Evolutionary conservation across 2,113 vertebrate species (phyloP).

Genomic region (Petromus typicus): DNA sequence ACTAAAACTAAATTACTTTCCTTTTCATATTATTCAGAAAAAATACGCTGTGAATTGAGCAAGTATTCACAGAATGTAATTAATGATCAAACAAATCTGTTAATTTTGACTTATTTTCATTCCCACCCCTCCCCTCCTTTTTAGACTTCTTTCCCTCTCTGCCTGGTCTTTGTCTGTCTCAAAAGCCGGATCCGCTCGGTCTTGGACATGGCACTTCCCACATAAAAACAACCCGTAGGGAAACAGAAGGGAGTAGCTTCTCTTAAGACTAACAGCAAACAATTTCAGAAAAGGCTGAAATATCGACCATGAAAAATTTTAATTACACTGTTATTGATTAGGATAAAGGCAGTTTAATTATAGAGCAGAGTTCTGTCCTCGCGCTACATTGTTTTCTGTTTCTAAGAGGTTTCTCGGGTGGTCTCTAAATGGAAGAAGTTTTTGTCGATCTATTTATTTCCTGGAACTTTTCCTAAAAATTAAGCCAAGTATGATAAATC

Average conservation of each 20-base stretch:
- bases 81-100: neutral
- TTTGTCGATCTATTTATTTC: constrained; percentile 59
- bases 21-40: neutral
- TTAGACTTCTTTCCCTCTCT: neutral
- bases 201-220: neutral
- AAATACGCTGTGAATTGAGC: neutral
- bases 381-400: constrained; percentile 62
- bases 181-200: neutral
- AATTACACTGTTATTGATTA: constrained; percentile 64
- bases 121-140: too few species aligned
- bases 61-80: neutral
- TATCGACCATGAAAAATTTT: constrained; percentile 64
- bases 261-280: constrained; percentile 52
- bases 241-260: constrained; percentile 34
- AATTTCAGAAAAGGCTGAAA: neutral
- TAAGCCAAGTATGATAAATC: constrained; percentile 76
- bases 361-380: constrained; percentile 68
- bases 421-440: constrained; percentile 60
- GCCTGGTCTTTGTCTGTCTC: neutral
- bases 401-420: constrained; percentile 56
- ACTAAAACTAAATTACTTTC: neutral
- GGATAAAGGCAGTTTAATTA: constrained; percentile 67
- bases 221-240: neutral
- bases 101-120: neutral
- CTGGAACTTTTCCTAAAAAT: constrained; percentile 71